Evolutionary conservation across 1,140 invertebrate genomes (phyloP).

Genomic region (Cotesia vestalis): DNA sequence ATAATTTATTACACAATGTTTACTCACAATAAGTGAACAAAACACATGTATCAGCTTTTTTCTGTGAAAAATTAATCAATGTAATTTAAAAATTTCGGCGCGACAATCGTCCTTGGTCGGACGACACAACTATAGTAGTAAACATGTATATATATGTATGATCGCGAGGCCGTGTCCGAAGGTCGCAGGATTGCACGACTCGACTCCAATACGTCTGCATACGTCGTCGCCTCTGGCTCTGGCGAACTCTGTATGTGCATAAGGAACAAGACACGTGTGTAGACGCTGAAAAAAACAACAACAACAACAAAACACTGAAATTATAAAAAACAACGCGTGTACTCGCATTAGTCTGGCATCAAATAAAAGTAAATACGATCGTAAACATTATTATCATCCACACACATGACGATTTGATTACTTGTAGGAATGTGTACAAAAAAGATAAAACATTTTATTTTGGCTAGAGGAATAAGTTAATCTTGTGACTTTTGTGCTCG

Average conservation of each 20-base stretch:
- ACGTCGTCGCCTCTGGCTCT: slow-evolving; percentile 10
- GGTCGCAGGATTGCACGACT: slow-evolving; percentile 41
- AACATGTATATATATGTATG: background rate
- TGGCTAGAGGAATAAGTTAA: background rate
- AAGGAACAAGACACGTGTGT: background rate
- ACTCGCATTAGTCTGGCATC: background rate
- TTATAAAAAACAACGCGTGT: background rate
- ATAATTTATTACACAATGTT: too few species aligned
- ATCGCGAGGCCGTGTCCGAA: slow-evolving; percentile 30
- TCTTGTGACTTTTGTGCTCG: slow-evolving; percentile 19
- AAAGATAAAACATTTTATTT: background rate
- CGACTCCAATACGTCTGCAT: slow-evolving; percentile 35
- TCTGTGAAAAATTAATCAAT: background rate
- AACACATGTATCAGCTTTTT: background rate
- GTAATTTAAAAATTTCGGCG: slow-evolving; percentile 27
- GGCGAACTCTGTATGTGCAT: slow-evolving; percentile 4
- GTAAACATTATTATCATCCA: background rate
- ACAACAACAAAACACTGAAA: background rate
- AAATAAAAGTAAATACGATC: background rate
- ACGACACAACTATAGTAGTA: slow-evolving; percentile 6
- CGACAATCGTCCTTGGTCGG: slow-evolving; percentile 43
- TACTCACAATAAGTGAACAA: too few species aligned
- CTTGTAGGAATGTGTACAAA: background rate
- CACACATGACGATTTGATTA: background rate
- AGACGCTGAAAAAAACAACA: background rate